A percentile compares a stretch with the other conserved stretches of the same genome.
Conservation (phyloP, 2,797 vertebrate species). For the Sebastes dallii region DNA sequence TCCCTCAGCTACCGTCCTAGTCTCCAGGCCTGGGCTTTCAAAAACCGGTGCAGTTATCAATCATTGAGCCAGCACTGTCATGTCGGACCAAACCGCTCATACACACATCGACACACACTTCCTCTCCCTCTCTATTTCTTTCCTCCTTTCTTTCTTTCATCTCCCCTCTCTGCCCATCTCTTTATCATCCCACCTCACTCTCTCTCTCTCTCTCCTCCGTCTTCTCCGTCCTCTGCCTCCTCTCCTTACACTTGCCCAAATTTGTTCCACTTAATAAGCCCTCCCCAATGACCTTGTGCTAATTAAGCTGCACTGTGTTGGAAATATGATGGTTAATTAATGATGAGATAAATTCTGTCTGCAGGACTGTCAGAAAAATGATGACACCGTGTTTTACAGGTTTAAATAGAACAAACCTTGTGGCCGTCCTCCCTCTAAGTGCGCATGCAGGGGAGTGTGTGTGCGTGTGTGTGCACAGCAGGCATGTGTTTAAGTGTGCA, state of each 20-base stretch:
- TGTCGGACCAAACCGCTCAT: constrained; percentile 87
- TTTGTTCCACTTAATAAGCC: constrained; percentile 99
- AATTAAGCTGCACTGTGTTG: constrained; percentile 98
- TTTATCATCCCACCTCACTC: constrained; percentile 44
- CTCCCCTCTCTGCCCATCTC: constrained; percentile 35
- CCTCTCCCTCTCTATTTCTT: constrained; percentile 3
- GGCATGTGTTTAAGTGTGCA: constrained; percentile 19
- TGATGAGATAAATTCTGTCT: constrained; percentile 99
- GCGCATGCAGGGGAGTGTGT: constrained; percentile 15
- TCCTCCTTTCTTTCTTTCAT: constrained; percentile 22
- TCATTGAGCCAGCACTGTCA: constrained; percentile 93
- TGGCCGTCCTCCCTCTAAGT: constrained; percentile 70
- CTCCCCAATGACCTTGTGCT: constrained; percentile 98
- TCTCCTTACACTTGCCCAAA: constrained; percentile 94
- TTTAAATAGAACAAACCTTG: constrained; percentile 90
- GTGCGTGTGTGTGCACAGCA: neutral
- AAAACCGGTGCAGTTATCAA: constrained; percentile 96
- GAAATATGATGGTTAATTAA: constrained; percentile 99
- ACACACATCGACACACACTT: constrained; percentile 47
- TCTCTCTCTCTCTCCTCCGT: neutral
- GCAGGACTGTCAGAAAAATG: constrained; percentile 98
- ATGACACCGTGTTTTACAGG: constrained; percentile 97
- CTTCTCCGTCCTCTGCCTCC: constrained; percentile 76
- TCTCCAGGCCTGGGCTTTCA: constrained; percentile 95
- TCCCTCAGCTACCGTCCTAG: constrained; percentile 90